Percentiles rank a stretch among this genome's conserved stretches.
Evolutionary conservation across 1,140 invertebrate species (phyloP).

Genomic region (Pseudomyrmex cubaensis): DNA sequence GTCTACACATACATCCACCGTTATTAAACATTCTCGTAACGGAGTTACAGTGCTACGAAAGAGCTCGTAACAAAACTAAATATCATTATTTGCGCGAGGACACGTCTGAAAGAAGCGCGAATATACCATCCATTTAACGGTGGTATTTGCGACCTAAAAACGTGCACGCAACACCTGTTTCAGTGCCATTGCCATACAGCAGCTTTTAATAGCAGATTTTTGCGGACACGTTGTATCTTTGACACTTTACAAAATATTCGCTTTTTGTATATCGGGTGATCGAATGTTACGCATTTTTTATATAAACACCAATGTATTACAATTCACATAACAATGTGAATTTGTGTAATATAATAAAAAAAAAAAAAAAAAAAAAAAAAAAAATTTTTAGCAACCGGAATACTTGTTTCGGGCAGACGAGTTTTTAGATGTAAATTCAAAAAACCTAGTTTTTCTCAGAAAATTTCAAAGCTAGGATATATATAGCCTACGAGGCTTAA

Average conservation of each 20-base stretch:
- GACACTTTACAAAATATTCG: slow-evolving; percentile 8
- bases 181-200: slow-evolving; percentile 56
- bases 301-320: too few species aligned
- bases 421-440: neutral
- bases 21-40: slow-evolving; percentile 4
- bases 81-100: slow-evolving; percentile 5
- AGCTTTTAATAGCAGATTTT: slow-evolving; percentile 36
- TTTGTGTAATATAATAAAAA: too few species aligned
- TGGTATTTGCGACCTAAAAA: slow-evolving; percentile 67
- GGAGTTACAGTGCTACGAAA: neutral
- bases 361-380: too few species aligned
- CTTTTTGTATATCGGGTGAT: neutral
- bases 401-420: neutral
- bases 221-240: neutral
- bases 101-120: slow-evolving; percentile 3
- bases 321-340: too few species aligned
- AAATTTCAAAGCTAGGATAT: neutral
- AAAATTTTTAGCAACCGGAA: neutral
- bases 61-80: slow-evolving; percentile 6
- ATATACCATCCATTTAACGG: slow-evolving; percentile 74
- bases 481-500: too few species aligned
- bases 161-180: slow-evolving; percentile 61
- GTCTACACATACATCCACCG: slow-evolving; percentile 17
- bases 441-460: neutral
- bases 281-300: neutral